Conservation (phyloP, 2,113 vertebrate species). For the Stercorarius parasiticus region DNA sequence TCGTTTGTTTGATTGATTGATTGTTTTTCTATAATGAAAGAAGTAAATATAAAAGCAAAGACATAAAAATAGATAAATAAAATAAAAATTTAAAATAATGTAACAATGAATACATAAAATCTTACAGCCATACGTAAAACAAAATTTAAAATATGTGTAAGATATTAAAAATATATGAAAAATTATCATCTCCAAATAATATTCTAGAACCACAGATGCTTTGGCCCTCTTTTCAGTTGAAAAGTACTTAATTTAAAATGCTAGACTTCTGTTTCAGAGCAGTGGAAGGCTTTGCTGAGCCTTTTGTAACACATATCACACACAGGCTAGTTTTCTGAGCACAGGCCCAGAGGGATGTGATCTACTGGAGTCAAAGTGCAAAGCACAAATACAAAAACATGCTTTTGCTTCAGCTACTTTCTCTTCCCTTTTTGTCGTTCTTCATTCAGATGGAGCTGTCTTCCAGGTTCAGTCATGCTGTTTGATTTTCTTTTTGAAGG, state of each 20-base stretch:
- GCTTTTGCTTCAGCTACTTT: neutral
- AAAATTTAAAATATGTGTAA: neutral
- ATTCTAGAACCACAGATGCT: neutral
- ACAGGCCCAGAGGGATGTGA: neutral
- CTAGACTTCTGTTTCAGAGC: neutral
- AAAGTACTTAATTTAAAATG: neutral
- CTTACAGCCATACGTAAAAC: neutral
- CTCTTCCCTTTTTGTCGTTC: neutral
- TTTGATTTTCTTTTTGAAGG: constrained; percentile 13
- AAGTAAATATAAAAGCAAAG: neutral
- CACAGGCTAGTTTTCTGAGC: neutral
- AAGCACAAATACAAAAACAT: constrained; percentile 3
- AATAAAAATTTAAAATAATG: neutral
- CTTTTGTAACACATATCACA: neutral
- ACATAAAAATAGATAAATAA: neutral
- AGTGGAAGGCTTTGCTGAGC: neutral
- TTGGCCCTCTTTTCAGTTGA: neutral
- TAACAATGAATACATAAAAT: neutral
- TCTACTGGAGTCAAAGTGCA: neutral
- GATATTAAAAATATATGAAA: neutral
- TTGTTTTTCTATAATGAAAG: neutral
- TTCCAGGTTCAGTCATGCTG: neutral
- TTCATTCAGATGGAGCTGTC: neutral
- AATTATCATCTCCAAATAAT: neutral
- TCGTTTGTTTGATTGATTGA: neutral